Conservation (phyloP, 1,140 invertebrate species). For the Drosophila elegans region DNA sequence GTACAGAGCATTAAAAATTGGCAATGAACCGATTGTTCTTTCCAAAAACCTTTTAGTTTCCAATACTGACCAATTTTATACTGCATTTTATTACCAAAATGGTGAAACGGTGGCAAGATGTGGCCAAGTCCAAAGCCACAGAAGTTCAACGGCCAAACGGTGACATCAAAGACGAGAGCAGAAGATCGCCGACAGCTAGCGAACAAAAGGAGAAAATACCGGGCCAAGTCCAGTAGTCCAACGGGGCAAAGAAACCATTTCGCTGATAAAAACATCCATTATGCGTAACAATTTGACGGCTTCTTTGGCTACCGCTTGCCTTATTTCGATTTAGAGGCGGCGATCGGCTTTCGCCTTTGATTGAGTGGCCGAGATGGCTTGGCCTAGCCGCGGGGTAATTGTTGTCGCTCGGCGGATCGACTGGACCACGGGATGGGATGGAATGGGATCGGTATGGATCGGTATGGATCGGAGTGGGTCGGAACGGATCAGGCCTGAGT, state of each 20-base stretch:
- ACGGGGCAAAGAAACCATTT: conserved; percentile 71
- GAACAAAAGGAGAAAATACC: conserved; percentile 36
- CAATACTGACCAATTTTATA: background rate
- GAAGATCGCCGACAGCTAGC: conserved; percentile 55
- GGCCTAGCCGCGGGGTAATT: conserved; percentile 74
- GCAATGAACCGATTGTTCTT: too few species aligned
- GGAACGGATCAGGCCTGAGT: conserved; percentile 54
- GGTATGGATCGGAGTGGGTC: conserved; percentile 12
- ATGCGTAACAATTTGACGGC: conserved; percentile 83
- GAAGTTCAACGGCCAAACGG: conserved; percentile 71
- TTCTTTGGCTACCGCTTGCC: conserved; percentile 72
- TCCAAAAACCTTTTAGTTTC: too few species aligned
- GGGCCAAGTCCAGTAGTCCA: conserved; percentile 72
- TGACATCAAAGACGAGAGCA: conserved; percentile 68
- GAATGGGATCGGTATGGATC: conserved; percentile 6
- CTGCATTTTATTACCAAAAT: conserved; percentile 56
- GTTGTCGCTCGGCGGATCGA: conserved; percentile 61
- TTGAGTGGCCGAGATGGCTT: conserved; percentile 61
- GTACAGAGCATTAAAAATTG: background rate
- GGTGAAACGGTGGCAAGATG: conserved; percentile 3
- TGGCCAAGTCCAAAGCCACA: conserved; percentile 20
- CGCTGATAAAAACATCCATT: conserved; percentile 82
- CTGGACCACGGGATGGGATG: conserved; percentile 31
- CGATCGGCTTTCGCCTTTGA: conserved; percentile 68
- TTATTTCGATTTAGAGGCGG: conserved; percentile 33